These are phyloP conservation scores for Chaetoderma sp. DNA, from an alignment of 2,888 invertebrate species.

Conservation along the genomic window DNA sequence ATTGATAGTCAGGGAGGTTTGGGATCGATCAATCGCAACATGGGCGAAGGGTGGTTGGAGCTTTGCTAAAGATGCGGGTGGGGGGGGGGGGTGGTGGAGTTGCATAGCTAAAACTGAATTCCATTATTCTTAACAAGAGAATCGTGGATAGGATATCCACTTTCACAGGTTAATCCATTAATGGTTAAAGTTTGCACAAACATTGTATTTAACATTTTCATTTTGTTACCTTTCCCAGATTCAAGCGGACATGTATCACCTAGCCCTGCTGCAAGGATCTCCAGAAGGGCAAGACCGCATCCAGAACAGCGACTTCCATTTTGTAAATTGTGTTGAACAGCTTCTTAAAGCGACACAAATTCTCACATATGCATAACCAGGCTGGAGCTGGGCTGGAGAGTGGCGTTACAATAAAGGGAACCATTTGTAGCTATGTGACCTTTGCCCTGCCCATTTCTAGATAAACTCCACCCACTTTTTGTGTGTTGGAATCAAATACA, in stretches of 20 bases:
- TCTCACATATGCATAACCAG: constrained; percentile 63
- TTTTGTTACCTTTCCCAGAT: constrained; percentile 52
- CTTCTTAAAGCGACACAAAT: constrained; percentile 61
- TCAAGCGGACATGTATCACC: constrained; percentile 65
- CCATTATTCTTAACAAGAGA: no score
- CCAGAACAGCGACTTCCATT: constrained; percentile 52
- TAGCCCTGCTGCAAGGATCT: constrained; percentile 42
- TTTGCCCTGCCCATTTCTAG: no score
- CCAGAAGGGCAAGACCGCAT: constrained; percentile 53
- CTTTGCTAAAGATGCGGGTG: neutral
- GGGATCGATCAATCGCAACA: no score
- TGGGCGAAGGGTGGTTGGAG: neutral
- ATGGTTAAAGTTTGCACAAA: constrained; percentile 30
- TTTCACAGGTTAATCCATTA: neutral
- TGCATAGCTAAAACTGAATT: no score
- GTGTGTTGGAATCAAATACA: no score
- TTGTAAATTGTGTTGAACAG: constrained; percentile 60
- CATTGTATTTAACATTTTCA: neutral
- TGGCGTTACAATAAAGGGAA: no score
- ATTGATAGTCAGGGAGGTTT: no score
- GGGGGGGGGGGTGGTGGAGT: no score
- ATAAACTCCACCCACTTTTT: no score
- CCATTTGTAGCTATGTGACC: no score
- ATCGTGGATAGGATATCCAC: neutral
- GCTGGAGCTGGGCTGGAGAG: no score